Conservation (phyloP, 2,113 vertebrate genomes). For the Noctilio leporinus region DNA sequence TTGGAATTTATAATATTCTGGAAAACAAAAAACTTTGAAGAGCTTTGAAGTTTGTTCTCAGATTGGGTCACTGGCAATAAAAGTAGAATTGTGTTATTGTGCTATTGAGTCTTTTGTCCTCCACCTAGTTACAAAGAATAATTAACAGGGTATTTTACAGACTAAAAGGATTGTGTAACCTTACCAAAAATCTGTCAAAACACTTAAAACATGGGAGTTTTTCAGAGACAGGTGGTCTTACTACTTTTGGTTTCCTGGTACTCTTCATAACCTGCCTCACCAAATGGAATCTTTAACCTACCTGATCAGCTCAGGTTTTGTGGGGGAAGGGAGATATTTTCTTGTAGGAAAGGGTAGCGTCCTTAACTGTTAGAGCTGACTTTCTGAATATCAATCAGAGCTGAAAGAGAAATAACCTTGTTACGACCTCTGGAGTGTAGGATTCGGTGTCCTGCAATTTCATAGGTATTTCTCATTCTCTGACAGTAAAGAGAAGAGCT, state of each 20-base stretch:
- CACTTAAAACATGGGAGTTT: not conserved
- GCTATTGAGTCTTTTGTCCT: not conserved
- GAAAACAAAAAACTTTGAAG: not conserved
- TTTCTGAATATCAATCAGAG: not conserved
- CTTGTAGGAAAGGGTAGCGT: not conserved
- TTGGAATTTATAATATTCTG: slow-evolving; percentile 29
- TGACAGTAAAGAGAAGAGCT: not conserved
- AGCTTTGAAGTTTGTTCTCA: not conserved
- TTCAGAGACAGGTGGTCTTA: not conserved
- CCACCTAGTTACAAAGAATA: not conserved
- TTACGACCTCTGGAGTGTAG: not conserved
- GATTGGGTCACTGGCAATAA: not conserved
- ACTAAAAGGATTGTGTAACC: not conserved
- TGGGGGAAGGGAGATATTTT: not conserved
- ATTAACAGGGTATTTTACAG: not conserved
- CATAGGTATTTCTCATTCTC: not conserved
- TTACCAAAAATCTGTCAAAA: not conserved
- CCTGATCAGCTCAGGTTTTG: not conserved
- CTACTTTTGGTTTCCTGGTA: not conserved
- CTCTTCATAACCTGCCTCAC: not conserved
- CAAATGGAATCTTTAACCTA: not conserved
- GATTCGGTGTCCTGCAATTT: slow-evolving; percentile 29
- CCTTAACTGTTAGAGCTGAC: slow-evolving; percentile 6
- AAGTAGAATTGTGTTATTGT: not conserved
- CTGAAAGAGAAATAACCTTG: slow-evolving; percentile 9